Percentiles rank a stretch among this genome's conserved stretches.
phyloP scores from a whole-genome alignment of 2,888 invertebrate species.

The Drosophila niveifrons region DNA sequence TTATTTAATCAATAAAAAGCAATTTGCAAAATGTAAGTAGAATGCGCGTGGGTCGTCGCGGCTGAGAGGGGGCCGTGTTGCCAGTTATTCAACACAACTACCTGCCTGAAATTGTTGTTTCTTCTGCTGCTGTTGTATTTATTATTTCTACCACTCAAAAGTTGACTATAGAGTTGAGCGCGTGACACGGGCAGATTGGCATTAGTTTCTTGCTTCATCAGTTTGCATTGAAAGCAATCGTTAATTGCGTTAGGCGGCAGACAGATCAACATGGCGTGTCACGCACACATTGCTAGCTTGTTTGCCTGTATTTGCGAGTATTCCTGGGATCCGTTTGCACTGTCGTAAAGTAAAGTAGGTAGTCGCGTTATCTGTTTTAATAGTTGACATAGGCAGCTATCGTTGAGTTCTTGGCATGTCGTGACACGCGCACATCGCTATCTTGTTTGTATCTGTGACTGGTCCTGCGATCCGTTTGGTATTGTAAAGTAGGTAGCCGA shows the following conservation, averaged over 20 bases:
- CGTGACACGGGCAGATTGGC: constrained; percentile 23
- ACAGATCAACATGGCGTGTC: constrained; percentile 8
- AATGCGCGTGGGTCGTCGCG: constrained; percentile 55
- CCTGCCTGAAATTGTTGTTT: constrained; percentile 65
- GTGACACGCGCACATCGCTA: constrained; percentile 29
- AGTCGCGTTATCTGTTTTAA: constrained; percentile 33
- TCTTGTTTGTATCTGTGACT: constrained; percentile 10
- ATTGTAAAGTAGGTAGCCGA: constrained; percentile 61
- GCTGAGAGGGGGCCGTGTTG: constrained; percentile 14
- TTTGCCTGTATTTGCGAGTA: constrained; percentile 8
- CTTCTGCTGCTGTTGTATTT: constrained; percentile 38
- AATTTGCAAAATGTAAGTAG: constrained; percentile 72
- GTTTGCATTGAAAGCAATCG: no score
- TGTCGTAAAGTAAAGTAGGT: constrained; percentile 54
- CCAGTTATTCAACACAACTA: constrained; percentile 58
- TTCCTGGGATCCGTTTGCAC: constrained; percentile 14
- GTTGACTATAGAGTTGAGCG: constrained; percentile 40
- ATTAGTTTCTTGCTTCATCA: no score
- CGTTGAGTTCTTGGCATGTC: not conserved
- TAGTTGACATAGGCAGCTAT: not conserved
- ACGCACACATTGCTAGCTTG: constrained; percentile 19
- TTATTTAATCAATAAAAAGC: constrained; percentile 78
- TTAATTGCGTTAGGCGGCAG: no score
- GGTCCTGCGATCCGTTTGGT: constrained; percentile 18
- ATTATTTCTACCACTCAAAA: constrained; percentile 65